Conservation (phyloP, 2,888 invertebrate genomes). For the Allacma fusca region DNA sequence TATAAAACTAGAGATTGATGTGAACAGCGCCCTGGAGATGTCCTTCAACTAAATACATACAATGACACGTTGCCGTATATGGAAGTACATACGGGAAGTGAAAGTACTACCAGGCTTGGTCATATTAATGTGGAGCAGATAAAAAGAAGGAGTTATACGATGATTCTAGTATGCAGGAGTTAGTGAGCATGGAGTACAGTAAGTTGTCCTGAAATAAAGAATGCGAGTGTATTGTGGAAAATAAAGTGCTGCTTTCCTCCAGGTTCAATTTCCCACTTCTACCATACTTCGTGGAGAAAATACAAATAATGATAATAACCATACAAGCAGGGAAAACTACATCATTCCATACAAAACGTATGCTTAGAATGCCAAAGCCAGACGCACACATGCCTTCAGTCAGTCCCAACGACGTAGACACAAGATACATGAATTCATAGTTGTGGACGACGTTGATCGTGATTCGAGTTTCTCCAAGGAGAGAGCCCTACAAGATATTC, state of each 20-base stretch:
- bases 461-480: not conserved
- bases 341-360: not conserved
- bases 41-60: not conserved
- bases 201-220: not conserved
- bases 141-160: not conserved
- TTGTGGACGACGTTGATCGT: not conserved
- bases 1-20: too few species aligned
- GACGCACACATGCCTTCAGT: not conserved
- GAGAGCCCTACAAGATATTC: not conserved
- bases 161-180: not conserved
- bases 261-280: not conserved
- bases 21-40: not conserved
- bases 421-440: not conserved
- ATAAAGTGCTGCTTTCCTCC: not conserved
- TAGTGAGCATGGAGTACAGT: not conserved
- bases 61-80: too few species aligned
- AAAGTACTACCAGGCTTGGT: not conserved
- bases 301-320: not conserved
- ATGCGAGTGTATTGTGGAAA: not conserved
- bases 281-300: not conserved
- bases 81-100: not conserved
- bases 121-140: constrained; percentile 1
- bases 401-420: not conserved
- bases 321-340: not conserved
- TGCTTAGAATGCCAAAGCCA: not conserved